Evolutionary conservation across 2,888 invertebrate genomes (phyloP), one percentile per base, ranked within the genome.

Genomic region (Exephanes ischioxanthus): DNA sequence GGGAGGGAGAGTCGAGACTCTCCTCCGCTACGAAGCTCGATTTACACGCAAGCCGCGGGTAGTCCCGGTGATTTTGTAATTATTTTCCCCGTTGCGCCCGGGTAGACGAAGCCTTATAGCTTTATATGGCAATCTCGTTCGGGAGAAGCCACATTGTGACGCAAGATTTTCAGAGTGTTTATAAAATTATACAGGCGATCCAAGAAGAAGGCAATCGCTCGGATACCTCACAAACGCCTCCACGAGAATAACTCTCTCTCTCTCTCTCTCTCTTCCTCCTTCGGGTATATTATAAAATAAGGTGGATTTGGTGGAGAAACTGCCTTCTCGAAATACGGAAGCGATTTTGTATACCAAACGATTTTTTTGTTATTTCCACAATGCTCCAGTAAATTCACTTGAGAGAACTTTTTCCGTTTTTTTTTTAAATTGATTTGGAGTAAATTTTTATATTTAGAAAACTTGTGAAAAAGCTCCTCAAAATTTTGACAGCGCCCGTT

Each of bases 141-240:
- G 87, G 76, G 83, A 86, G 93, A 93, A 92, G 91, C 92, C 93
- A 88, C 87, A 87, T 80, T 86, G 82, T 86, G 89, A 89, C 91
- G 92, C 92, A 91, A 93, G 93, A 94, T 94, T 94, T 94, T 93
- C 93, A 91, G 92, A 94, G 93, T 93, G 92, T 94, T 94, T 94
- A 94, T 93, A 94, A 94, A 94, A 94, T 94, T 94, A 45, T 45
- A 94, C 91, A 53, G 88, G 89, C 89, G 91, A 91, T 91, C 90
- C 89, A 88, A 85, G 87, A 88, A 85, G 87, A 87, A 90, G 87
- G 88, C 90, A 90, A 91, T 91, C 91, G 89, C 90, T 71, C 87
- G 90, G 92, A 93, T 71, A 76, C 84, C 86, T 41, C 51, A 77
- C 79, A 86, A 86, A 72, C 67, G 73, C 77, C 33, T 66, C 30